These are phyloP conservation scores for Cinara cedri DNA, from an alignment of 2,888 invertebrate species.

Conservation along the genomic window DNA sequence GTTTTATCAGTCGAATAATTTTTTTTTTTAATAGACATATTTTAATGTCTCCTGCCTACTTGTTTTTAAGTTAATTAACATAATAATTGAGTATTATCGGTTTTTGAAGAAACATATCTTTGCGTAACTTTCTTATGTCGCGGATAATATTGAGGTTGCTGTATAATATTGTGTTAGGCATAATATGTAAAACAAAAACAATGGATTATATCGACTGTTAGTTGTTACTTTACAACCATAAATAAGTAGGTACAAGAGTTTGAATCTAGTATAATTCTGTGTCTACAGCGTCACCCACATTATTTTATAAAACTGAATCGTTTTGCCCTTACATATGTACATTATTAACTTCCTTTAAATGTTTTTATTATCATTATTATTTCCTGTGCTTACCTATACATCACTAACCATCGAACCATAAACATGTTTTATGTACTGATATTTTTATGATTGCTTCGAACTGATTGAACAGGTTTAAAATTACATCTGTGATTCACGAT, in stretches of 20 bases:
- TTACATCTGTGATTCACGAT: too few relatives aligned
- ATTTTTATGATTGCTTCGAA: too few relatives aligned
- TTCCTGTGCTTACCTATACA: too few relatives aligned
- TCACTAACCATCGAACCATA: too few relatives aligned
- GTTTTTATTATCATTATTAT: too few relatives aligned
- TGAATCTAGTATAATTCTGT: conserved; percentile 8
- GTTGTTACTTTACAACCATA: conserved; percentile 6
- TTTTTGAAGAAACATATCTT: conserved; percentile 26
- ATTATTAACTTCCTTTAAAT: too few relatives aligned
- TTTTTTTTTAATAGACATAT: conserved; percentile 46
- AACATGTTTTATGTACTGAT: too few relatives aligned
- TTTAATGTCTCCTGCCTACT: conserved; percentile 24
- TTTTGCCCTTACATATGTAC: too few relatives aligned
- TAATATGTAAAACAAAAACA: conserved; percentile 22
- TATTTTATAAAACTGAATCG: background rate
- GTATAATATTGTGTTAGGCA: conserved; percentile 17
- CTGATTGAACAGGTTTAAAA: too few relatives aligned
- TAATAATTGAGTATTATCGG: conserved; percentile 16
- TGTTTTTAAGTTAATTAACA: conserved; percentile 33
- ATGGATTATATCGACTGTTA: conserved; percentile 9
- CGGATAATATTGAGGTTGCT: conserved; percentile 16
- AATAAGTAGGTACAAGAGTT: conserved; percentile 7
- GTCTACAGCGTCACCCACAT: background rate
- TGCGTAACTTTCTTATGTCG: conserved; percentile 34
- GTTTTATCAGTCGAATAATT: conserved; percentile 17